Conservation (phyloP, 2,113 vertebrate species). For the Pheucticus melanocephalus region DNA sequence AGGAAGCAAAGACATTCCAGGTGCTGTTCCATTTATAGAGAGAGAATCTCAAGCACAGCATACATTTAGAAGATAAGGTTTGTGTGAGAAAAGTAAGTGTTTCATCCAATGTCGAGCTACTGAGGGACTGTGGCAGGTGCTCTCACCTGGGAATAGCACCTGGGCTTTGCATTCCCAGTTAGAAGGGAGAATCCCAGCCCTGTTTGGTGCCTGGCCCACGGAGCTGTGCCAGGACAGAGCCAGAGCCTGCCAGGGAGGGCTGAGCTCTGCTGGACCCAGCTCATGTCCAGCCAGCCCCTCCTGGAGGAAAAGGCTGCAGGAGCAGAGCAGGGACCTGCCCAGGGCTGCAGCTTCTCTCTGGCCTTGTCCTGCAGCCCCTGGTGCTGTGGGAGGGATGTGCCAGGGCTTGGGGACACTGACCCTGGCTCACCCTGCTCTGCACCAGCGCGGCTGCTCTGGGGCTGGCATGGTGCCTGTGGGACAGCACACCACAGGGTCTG, state of each 20-base stretch:
- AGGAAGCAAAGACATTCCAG: neutral
- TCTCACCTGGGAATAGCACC: neutral
- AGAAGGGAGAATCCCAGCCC: neutral
- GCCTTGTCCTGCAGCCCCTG: accelerated
- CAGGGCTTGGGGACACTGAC: neutral
- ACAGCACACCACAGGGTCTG: neutral
- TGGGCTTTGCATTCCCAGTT: neutral
- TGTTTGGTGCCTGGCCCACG: neutral
- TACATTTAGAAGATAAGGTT: neutral
- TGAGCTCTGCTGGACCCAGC: accelerated
- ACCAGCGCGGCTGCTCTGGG: neutral
- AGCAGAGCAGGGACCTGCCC: neutral
- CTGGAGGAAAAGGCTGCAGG: accelerated
- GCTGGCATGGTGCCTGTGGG: neutral
- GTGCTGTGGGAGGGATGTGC: accelerated
- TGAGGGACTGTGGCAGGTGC: neutral
- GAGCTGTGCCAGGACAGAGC: neutral
- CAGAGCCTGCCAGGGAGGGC: neutral
- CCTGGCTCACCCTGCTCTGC: neutral
- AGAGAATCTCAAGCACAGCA: neutral
- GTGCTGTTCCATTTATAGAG: neutral
- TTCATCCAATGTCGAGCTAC: neutral
- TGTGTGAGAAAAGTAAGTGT: neutral
- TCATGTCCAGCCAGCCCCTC: accelerated
- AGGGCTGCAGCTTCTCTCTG: neutral